phyloP scores from a whole-genome alignment of 92 coral and sea anemone genomes.

The Micromussa lordhowensis region DNA sequence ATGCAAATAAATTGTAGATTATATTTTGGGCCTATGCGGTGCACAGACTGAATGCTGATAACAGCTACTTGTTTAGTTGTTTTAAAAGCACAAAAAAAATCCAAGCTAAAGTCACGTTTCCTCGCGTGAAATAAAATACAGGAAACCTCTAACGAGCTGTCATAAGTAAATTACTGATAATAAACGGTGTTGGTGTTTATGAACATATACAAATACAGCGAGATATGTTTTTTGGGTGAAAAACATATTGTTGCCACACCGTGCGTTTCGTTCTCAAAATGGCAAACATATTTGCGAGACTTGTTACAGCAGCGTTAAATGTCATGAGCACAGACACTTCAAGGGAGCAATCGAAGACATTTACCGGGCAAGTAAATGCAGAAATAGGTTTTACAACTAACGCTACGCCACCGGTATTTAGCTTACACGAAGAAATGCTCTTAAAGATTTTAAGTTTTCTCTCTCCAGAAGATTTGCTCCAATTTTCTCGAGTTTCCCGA shows the following conservation, averaged over 20 bases:
- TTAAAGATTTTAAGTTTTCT: conserved; percentile 30
- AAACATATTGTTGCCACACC: neutral
- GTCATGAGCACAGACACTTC: neutral
- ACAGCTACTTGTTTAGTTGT: too few species aligned
- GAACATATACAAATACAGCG: neutral
- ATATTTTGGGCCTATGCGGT: neutral
- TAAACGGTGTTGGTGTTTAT: neutral
- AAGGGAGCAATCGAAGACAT: neutral
- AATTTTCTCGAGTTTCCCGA: conserved; percentile 17
- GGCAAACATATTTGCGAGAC: neutral
- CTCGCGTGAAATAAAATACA: neutral
- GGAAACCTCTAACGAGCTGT: neutral
- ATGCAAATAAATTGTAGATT: neutral
- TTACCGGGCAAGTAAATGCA: neutral
- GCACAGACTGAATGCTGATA: neutral
- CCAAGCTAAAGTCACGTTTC: neutral
- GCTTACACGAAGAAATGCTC: conserved; percentile 1
- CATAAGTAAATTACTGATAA: neutral
- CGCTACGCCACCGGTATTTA: neutral
- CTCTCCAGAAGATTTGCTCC: neutral
- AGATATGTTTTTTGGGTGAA: neutral
- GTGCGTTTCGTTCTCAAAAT: neutral
- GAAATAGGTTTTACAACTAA: neutral
- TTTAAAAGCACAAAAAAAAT: too few species aligned
- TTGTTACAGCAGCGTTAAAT: neutral